phyloP scores from a whole-genome alignment of 2,888 invertebrate genomes.

The Dynastes maya region DNA sequence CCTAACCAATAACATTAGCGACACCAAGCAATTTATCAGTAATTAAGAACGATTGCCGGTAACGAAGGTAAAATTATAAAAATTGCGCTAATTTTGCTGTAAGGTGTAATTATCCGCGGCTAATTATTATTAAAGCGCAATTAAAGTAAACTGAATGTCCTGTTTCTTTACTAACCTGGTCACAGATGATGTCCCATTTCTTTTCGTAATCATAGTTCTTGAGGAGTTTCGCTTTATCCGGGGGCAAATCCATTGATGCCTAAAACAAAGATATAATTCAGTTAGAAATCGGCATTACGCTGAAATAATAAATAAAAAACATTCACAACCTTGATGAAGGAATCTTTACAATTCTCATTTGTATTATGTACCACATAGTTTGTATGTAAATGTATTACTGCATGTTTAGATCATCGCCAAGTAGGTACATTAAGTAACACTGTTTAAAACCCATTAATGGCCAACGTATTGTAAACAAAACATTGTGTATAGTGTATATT shows the following conservation, averaged over 20 bases:
- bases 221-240: conserved; percentile 97
- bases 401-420: no score
- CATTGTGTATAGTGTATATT: no score
- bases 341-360: no score
- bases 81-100: neutral
- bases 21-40: conserved; percentile 17
- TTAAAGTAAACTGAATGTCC: neutral
- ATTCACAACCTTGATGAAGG: no score
- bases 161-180: conserved; percentile 81
- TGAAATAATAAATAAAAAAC: conserved; percentile 18
- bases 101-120: neutral
- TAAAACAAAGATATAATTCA: conserved; percentile 73
- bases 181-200: conserved; percentile 99
- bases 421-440: no score
- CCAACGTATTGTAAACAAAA: no score
- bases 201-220: conserved; percentile 97
- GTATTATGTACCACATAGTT: no score
- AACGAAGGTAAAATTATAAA: neutral
- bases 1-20: neutral
- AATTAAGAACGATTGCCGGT: neutral
- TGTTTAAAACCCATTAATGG: no score
- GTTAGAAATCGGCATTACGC: conserved; percentile 52
- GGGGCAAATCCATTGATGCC: conserved; percentile 99
- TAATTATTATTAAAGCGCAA: neutral
- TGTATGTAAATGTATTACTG: no score